Base-by-base conservation (phyloP, 1,140 invertebrate species). In the Hyles euphorbiae region DNA sequence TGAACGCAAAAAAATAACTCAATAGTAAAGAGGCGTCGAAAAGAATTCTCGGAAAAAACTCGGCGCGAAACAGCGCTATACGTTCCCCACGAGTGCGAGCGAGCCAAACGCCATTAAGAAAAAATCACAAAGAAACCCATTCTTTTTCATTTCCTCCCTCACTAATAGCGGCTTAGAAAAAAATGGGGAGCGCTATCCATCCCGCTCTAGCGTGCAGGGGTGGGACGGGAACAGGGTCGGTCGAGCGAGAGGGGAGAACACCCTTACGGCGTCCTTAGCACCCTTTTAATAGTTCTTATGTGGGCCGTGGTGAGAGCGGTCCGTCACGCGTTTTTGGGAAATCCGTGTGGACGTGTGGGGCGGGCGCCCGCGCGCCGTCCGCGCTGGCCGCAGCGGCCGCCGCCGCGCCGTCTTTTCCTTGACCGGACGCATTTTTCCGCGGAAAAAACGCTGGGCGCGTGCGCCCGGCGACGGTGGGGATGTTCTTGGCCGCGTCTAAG, bases 71-170 rank as follows among this genome's bases (percentile, higher is more conserved):
- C 66, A 59, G 60, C 62, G 49, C 61, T 74, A 83, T 71, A 56
- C 60, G 11, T 55, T 51, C 7, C 22, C 51, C 45, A 5, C 52
- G 33, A 65, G 83, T 69, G 76, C 77, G 70, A 86, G 78, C 73
- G 83, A 79, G 86, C 86, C 63, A 56, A 63, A 55, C 8, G 66
- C 56, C 61, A 76, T 71, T 78, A 86, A 87, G 82, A 85, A 87
- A 87, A 88, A 88, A 87, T 87, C 76, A 76, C 72, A 86, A 88
- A 87, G 84, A 87, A 84, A 77, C 70, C 70, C 76, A 86, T 88
- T 88, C 86, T 87, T 88, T 87, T 88, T 75, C 83, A 86, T 86
- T 88, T 88, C 85, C 85, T 88, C 85, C 83, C 83, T 85, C 71
- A 75, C 74, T 81, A 81, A 84, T 82, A 81, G 76, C 68, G 70